Evolutionary conservation across 2,113 vertebrate genomes (phyloP), one percentile per base, ranked within the genome.

Genomic region (rat (Rattus norvegicus)): DNA sequence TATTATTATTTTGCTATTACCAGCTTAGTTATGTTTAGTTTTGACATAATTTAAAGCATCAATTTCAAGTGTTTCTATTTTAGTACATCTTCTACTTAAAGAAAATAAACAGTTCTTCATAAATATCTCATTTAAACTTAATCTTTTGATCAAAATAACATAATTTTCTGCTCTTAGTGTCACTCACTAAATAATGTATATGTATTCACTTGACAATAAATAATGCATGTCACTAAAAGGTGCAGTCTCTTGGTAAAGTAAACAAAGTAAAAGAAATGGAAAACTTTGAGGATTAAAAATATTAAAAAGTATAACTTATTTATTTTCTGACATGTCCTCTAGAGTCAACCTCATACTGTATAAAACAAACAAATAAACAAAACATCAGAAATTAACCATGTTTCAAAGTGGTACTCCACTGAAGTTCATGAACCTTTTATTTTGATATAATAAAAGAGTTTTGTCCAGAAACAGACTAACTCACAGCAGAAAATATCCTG

Each of bases 171-270:
- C 20, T 85, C 59, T 91, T 16, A 89, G 54, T 59, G 22, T 6
- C 43, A 92, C 59, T 90, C 77, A 87, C 56, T 89, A 85, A 94
- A 92, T 88, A 67, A 87, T 67, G 14, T 81, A 33, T 67, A 85
- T 3, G 10, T 91, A 3, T 88, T 95, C 2, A 52, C 0, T 33
- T 87, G 84, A 11, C 17, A 75, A 69, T 39, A 43, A 67, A 81
- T 91, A 76, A 81, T 77, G 2, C 56, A 47, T 33, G 49, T 65
- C 83, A 67, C 39, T 28, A 52, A 92, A 91, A 87, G 52, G 4
- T 22, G 0, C 3, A 86, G 59, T 14, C 65, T 11, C 24, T 85
- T 90, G 54, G 8, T 75, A 92, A 94, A 90, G 49, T 13, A 89
- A 81, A 39, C 0, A 81, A 36, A n/a, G 33, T 56, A 59, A 56